phyloP scores from a whole-genome alignment of 2,113 vertebrate species.

The Collichthys lucidus region DNA sequence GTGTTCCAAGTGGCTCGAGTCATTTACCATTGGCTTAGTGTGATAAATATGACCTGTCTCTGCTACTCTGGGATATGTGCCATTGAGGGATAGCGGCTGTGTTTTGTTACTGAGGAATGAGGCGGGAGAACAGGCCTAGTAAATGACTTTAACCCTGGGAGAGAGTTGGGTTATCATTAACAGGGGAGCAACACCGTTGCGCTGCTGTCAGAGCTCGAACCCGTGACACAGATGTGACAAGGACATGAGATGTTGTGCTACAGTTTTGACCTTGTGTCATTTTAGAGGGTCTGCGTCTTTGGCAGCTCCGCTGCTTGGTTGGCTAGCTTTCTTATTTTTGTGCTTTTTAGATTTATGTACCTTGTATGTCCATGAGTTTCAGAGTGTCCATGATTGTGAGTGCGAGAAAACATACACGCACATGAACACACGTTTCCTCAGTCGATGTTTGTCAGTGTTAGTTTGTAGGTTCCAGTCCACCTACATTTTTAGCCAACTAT shows the following conservation, averaged over 20 bases:
- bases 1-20: constrained; percentile 26
- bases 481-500: constrained; percentile 5
- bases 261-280: constrained; percentile 58
- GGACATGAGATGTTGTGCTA: constrained; percentile 54
- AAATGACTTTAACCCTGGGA: constrained; percentile 75
- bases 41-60: constrained; percentile 74
- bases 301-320: constrained; percentile 25
- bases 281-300: constrained; percentile 10
- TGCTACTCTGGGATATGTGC: constrained; percentile 59
- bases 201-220: constrained; percentile 56
- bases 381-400: constrained; percentile 25
- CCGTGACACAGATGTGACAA: constrained; percentile 56
- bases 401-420: constrained; percentile 17
- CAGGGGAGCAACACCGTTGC: constrained; percentile 14
- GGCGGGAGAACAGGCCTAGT: constrained; percentile 47
- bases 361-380: constrained; percentile 20
- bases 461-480: neutral
- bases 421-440: neutral
- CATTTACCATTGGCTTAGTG: constrained; percentile 65
- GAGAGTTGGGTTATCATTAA: constrained; percentile 69
- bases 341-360: constrained; percentile 45
- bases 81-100: constrained; percentile 71
- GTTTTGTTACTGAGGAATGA: constrained; percentile 63
- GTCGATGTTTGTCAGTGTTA: constrained; percentile 20
- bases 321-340: constrained; percentile 47